These are phyloP conservation scores for Ridgeia piscesae DNA, from an alignment of 1,140 invertebrate genomes.

Conservation along the genomic window DNA sequence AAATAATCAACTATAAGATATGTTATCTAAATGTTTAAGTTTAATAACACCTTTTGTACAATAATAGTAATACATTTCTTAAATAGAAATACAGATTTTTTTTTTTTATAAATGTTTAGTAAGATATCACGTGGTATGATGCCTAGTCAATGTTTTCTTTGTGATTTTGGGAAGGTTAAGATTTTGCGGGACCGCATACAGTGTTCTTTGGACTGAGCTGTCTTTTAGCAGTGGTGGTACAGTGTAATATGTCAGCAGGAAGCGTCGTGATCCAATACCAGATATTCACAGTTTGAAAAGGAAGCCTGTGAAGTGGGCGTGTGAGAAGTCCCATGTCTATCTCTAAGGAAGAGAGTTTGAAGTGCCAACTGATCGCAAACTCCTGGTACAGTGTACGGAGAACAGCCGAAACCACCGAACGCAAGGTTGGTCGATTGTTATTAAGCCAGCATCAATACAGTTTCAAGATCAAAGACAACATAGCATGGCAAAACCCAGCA, in stretches of 20 bases:
- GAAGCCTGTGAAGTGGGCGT: constrained; percentile 21
- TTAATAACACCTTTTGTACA: too few relatives aligned
- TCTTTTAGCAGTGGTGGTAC: neutral
- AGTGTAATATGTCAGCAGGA: constrained; percentile 14
- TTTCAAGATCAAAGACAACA: neutral
- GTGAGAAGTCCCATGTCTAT: constrained; percentile 8
- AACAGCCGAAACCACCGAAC: neutral
- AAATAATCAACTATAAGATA: too few relatives aligned
- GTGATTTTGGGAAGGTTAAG: too few relatives aligned
- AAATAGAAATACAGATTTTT: too few relatives aligned
- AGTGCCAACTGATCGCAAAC: neutral
- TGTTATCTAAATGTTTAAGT: too few relatives aligned
- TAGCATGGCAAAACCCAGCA: neutral
- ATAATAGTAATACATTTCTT: too few relatives aligned
- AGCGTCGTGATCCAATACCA: neutral
- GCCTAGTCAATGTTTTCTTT: too few relatives aligned
- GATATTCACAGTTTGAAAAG: constrained; percentile 13
- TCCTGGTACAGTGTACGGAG: neutral
- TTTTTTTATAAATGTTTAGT: too few relatives aligned
- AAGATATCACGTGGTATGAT: too few relatives aligned
- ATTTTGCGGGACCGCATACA: too few relatives aligned
- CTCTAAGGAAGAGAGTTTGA: neutral
- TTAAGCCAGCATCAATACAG: constrained; percentile 24
- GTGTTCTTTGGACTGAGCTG: too few relatives aligned
- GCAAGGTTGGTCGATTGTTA: constrained; percentile 13